Evolutionary conservation across 2,113 vertebrate species (phyloP), one percentile per base, ranked within the genome.

Genomic region (Emydocephalus ijimae): DNA sequence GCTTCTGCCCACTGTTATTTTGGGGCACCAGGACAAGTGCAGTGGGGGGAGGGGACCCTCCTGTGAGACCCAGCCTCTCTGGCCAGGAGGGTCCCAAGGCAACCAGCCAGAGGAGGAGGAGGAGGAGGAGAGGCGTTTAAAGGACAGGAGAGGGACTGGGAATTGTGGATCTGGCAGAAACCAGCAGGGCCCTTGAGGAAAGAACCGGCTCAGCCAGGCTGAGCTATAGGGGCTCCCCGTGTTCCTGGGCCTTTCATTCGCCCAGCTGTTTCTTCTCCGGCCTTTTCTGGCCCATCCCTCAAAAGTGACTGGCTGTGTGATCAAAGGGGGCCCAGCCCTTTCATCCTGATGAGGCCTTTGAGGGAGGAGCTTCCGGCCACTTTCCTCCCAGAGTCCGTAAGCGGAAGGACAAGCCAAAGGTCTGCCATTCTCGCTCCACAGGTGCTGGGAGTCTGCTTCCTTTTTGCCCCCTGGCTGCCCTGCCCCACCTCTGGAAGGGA

Each of bases 371-470:
- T n/a, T 69, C 64, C 12, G 5, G n/a, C 5, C n/a, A 34, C n/a
- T 15, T 34, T 20, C 18, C 14, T 6, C n/a, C 64, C n/a, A 34
- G 34, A 34, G 14, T 74, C 14, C 5, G 15, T n/a, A n/a, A n/a
- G n/a, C 5, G 1, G 0, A 74, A 18, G 15, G n/a, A 9, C 34
- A 0, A 9, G 74, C 15, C 0, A 20, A 81, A 1, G 69, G 6
- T 21, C 18, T 81, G 34, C 69, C 18, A 34, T 20, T 20, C 69
- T 20, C 3, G n/a, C 3, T 20, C 15, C 15, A 39, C 34, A 1
- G n/a, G 64, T 14, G 0, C 14, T n/a, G 5, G 0, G 14, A 7
- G n/a, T 34, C 64, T 74, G n/a, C 15, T 74, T 2, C 14, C n/a
- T 20, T 7, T 74, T 74, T 39, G 61, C 2, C 1, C 6, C n/a